A percentile compares a stretch with the other conserved stretches of the same genome.
Conservation (phyloP, 2,113 vertebrate species). For the Vulpes ferrilata region DNA sequence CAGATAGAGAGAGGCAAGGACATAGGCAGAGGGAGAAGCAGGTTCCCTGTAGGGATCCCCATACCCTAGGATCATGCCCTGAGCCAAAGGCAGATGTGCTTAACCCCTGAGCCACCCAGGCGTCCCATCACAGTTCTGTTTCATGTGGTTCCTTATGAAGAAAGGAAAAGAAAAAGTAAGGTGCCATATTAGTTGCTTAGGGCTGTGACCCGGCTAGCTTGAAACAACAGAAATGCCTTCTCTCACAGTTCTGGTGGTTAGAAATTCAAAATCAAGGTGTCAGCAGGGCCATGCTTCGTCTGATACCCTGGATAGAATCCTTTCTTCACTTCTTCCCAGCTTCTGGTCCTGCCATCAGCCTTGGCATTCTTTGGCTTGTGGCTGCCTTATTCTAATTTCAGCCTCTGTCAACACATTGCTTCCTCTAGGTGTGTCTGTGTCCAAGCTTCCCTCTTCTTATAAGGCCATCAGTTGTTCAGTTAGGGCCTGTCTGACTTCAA, state of each 20-base stretch:
- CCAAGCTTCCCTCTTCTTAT: neutral
- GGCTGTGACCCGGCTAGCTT: neutral
- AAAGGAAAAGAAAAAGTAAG: neutral
- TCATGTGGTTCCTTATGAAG: neutral
- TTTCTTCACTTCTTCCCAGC: too few species aligned
- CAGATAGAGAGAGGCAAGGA: too few species aligned
- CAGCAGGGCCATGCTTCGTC: neutral
- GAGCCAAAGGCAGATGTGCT: too few species aligned
- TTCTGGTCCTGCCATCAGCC: neutral
- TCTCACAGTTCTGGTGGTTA: neutral
- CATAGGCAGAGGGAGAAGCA: too few species aligned
- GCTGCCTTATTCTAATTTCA: neutral
- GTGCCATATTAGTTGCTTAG: neutral
- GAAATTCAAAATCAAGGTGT: neutral
- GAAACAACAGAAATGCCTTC: neutral
- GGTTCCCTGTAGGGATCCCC: too few species aligned
- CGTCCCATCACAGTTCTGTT: neutral
- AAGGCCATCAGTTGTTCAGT: neutral
- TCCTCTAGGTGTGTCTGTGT: neutral
- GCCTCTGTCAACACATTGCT: rapidly evolving
- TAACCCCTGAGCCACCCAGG: too few species aligned
- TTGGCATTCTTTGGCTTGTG: neutral
- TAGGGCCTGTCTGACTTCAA: neutral
- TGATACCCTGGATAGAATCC: neutral
- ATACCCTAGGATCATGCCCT: too few species aligned